Conservation (phyloP, 2,797 vertebrate genomes). For the Rhincodon typus region DNA sequence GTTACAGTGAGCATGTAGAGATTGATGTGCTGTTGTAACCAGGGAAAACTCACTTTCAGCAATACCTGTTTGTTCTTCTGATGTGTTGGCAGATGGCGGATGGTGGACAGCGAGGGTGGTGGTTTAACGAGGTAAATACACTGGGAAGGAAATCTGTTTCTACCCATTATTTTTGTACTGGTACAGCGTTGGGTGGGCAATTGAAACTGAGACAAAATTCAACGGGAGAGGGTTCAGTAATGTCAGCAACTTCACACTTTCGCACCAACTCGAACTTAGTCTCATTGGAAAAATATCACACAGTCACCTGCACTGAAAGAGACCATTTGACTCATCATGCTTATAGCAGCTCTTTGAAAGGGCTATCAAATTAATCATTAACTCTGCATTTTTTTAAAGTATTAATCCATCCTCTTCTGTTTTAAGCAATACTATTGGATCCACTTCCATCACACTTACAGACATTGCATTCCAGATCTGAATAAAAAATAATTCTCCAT, state of each 20-base stretch:
- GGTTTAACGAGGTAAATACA: constrained; percentile 34
- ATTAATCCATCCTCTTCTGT: background rate
- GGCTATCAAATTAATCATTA: background rate
- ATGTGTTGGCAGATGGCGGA: constrained; percentile 36
- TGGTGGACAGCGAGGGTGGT: constrained; percentile 33
- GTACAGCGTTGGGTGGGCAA: background rate
- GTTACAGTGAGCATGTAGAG: background rate
- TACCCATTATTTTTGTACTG: background rate
- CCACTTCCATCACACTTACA: background rate
- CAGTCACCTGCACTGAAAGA: background rate
- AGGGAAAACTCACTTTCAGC: background rate
- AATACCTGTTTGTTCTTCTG: constrained; percentile 20
- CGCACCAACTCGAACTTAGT: background rate
- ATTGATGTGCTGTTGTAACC: constrained; percentile 8
- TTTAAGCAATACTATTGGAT: background rate
- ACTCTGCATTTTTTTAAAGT: background rate
- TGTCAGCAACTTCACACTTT: too few species aligned
- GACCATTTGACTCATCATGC: background rate
- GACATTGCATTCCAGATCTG: background rate
- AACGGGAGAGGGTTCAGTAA: background rate
- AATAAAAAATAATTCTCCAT: background rate
- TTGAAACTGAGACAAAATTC: too few species aligned
- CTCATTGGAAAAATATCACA: background rate
- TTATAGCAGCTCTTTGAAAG: background rate
- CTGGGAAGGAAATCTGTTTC: background rate